Conservation (phyloP, 2,888 invertebrate species). For the Ichneumoninae sp. region DNA sequence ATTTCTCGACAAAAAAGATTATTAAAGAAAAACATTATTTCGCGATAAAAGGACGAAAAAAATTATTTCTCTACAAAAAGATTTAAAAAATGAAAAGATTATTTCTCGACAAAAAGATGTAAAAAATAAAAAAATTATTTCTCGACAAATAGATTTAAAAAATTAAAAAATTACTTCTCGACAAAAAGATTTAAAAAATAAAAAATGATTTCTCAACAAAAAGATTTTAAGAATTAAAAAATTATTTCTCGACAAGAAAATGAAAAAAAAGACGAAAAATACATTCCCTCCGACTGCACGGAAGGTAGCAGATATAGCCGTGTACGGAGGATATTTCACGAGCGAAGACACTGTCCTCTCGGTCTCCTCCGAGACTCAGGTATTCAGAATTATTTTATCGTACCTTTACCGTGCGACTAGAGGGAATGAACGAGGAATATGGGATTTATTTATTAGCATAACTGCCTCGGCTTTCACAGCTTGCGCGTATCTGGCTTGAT, state of each 20-base stretch:
- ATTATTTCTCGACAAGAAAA: slow-evolving; percentile 7
- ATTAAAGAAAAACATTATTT: too few species aligned
- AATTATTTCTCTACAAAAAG: too few species aligned
- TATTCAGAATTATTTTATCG: slow-evolving; percentile 62
- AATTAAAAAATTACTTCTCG: too few species aligned
- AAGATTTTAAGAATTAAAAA: too few species aligned
- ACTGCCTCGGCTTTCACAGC: slow-evolving; percentile 71
- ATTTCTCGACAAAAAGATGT: neutral
- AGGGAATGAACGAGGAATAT: slow-evolving; percentile 56
- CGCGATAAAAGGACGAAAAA: too few species aligned
- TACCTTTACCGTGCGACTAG: slow-evolving; percentile 27
- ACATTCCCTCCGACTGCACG: neutral
- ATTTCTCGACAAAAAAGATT: slow-evolving; percentile 53
- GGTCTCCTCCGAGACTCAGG: slow-evolving; percentile 28
- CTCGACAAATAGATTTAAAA: too few species aligned
- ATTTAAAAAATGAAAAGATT: too few species aligned
- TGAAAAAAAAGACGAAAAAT: neutral
- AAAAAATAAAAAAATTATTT: too few species aligned
- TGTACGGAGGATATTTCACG: slow-evolving; percentile 19
- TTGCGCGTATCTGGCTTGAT: neutral
- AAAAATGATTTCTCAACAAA: too few species aligned
- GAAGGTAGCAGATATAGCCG: neutral
- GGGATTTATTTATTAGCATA: slow-evolving; percentile 77
- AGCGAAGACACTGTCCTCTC: neutral
- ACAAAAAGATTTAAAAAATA: neutral